phyloP scores from a whole-genome alignment of 2,113 vertebrate species.

The Stegostoma tigrinum region DNA sequence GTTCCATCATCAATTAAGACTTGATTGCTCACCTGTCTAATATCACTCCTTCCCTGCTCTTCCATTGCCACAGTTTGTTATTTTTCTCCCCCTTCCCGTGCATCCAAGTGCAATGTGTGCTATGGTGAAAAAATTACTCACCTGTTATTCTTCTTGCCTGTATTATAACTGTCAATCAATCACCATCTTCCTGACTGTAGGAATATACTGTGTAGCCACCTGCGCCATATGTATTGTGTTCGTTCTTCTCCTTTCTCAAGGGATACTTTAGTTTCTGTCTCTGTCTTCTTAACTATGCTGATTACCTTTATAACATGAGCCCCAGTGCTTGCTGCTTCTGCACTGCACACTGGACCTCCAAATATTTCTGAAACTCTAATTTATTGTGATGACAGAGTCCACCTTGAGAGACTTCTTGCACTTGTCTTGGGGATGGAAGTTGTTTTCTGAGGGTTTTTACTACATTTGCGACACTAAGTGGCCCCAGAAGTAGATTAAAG shows the following conservation, averaged over 20 bases:
- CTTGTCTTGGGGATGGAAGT: background rate
- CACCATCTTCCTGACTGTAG: background rate
- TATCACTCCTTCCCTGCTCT: background rate
- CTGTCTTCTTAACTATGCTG: background rate
- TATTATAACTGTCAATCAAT: background rate
- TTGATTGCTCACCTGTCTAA: background rate
- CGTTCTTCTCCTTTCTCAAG: background rate
- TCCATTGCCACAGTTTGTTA: background rate
- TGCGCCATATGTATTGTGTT: background rate
- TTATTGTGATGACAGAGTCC: background rate
- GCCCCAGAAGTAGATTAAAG: background rate
- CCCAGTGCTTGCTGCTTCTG: background rate
- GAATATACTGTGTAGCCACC: background rate
- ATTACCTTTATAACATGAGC: background rate
- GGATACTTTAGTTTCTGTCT: background rate
- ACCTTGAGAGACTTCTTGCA: background rate
- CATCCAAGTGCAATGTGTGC: background rate
- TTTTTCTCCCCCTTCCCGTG: background rate
- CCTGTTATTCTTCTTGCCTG: background rate
- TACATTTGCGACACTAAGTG: background rate
- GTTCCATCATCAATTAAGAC: background rate
- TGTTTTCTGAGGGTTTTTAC: background rate
- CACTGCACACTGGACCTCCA: background rate
- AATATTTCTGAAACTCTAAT: background rate
- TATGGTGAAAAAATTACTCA: background rate